phyloP scores from a whole-genome alignment of 2,113 vertebrate genomes.

The Natator depressus region DNA sequence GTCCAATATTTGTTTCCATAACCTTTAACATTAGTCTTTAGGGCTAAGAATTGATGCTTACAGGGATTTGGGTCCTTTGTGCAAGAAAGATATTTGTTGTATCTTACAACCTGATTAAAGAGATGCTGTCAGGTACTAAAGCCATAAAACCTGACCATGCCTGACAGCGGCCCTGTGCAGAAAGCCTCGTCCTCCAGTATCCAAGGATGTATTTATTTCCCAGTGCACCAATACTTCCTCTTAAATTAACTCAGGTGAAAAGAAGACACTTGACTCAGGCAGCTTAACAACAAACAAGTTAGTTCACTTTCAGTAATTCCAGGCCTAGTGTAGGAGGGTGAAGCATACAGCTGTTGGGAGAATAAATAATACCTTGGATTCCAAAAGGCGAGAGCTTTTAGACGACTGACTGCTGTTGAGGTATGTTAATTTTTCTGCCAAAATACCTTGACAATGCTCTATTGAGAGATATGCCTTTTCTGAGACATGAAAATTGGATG shows the following conservation, averaged over 20 bases:
- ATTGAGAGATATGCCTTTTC: background rate
- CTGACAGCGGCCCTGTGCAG: background rate
- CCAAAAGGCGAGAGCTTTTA: slow-evolving; percentile 9
- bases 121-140: accelerated
- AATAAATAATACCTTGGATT: background rate
- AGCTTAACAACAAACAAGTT: background rate
- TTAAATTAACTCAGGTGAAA: background rate
- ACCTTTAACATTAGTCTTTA: background rate
- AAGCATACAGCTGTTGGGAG: background rate
- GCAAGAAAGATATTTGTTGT: background rate
- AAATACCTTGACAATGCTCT: slow-evolving; percentile 27
- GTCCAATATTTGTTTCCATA: background rate
- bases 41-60: background rate
- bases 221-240: background rate
- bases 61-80: background rate
- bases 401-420: slow-evolving; percentile 37
- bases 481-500: slow-evolving; percentile 18
- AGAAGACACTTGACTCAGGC: background rate
- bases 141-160: background rate
- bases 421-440: background rate
- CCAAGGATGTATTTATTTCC: background rate
- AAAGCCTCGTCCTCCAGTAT: background rate
- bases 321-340: background rate
- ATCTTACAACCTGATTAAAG: background rate
- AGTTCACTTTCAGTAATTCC: background rate